Evolutionary conservation across 2,113 vertebrate species (phyloP).

Genomic region (Cyphotilapia sp.): DNA sequence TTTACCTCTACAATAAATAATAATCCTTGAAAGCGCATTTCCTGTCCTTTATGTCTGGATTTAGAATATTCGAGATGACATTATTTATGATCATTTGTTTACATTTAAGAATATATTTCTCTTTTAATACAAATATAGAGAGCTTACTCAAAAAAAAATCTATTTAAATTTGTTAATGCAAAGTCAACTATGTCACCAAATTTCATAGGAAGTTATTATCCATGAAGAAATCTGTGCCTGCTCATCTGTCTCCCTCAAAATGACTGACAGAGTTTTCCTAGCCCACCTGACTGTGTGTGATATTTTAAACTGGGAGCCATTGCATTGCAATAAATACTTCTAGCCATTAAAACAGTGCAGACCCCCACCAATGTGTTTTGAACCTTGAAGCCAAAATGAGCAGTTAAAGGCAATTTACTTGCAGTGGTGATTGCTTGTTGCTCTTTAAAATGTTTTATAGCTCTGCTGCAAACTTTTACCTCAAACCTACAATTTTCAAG

Average conservation of each 20-base stretch:
- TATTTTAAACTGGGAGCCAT: neutral
- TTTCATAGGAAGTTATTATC: neutral
- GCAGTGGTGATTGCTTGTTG: neutral
- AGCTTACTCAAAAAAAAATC: neutral
- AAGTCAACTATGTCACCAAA: neutral
- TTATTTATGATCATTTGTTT: neutral
- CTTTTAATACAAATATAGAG: neutral
- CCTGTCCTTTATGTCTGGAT: neutral
- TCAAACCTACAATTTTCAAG: neutral
- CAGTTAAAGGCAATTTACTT: conserved; percentile 9
- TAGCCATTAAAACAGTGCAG: neutral
- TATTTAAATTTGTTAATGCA: neutral
- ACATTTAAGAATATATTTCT: neutral
- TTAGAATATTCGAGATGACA: neutral
- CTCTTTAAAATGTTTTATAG: conserved; percentile 38
- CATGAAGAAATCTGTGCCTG: neutral
- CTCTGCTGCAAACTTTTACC: conserved; percentile 4
- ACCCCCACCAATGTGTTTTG: conserved; percentile 10
- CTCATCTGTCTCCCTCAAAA: neutral
- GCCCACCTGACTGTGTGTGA: neutral
- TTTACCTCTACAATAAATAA: neutral
- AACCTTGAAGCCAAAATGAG: conserved; percentile 24
- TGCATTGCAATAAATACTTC: neutral
- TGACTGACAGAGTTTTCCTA: neutral
- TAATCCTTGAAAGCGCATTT: neutral